Percentiles rank a stretch among this genome's conserved stretches.
Conservation (phyloP, 2,888 invertebrate species). For the Norana najaformis region DNA sequence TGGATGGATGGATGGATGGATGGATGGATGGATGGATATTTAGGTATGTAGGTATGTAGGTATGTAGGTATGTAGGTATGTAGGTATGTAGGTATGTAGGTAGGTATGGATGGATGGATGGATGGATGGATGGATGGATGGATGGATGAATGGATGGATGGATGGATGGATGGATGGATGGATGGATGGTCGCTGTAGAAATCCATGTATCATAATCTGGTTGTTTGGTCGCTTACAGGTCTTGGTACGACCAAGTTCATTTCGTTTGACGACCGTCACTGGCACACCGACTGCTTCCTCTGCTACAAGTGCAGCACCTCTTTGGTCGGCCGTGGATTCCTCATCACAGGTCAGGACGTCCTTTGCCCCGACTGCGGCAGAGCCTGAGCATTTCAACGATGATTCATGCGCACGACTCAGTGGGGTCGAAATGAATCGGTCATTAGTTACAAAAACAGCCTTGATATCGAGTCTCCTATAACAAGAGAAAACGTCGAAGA, state of each 20-base stretch:
- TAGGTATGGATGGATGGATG: too few species aligned
- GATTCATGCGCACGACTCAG: not conserved
- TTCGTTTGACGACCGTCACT: constrained; percentile 98
- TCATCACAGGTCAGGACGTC: constrained; percentile 94
- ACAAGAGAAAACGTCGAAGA: too few species aligned
- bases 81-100: too few species aligned
- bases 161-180: too few species aligned
- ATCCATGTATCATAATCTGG: not conserved
- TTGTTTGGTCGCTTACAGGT: constrained; percentile 69
- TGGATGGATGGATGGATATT: not conserved
- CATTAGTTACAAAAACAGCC: not conserved
- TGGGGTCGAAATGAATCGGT: not conserved
- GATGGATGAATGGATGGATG: too few species aligned
- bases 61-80: too few species aligned
- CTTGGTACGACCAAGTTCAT: constrained; percentile 98
- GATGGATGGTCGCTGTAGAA: not conserved
- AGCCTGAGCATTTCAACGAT: constrained; percentile 35
- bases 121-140: too few species aligned
- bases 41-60: too few species aligned
- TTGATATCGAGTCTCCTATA: not conserved
- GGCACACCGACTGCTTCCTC: constrained; percentile 97
- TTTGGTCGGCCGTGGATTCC: constrained; percentile 96
- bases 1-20: too few species aligned
- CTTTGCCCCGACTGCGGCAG: constrained; percentile 94
- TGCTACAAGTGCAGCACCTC: constrained; percentile 94